Percentiles rank a stretch among this genome's conserved stretches.
Evolutionary conservation across 2,797 vertebrate species (phyloP).

Genomic region (Dromococcyx pavoninus): DNA sequence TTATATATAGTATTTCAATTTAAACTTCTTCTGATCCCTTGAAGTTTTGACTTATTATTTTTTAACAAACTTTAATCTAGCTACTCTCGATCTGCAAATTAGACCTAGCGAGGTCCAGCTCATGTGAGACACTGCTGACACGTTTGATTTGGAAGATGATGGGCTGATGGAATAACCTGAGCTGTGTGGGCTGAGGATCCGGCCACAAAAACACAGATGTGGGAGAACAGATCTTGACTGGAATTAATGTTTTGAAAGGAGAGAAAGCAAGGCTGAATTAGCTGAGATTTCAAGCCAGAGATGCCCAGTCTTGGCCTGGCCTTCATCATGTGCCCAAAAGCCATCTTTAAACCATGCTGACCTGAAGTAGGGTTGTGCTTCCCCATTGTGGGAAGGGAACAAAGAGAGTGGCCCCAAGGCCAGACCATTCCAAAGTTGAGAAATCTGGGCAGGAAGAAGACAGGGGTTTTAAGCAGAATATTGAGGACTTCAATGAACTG

Average conservation of each 20-base stretch:
- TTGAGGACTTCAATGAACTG: neutral
- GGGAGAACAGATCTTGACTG: neutral
- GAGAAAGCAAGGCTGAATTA: neutral
- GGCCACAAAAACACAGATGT: neutral
- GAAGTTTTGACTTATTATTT: neutral
- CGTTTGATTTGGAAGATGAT: neutral
- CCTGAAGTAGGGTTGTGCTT: accelerated
- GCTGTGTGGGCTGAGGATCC: neutral
- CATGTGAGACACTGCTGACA: neutral
- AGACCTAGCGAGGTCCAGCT: neutral
- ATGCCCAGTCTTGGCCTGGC: neutral
- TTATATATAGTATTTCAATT: neutral
- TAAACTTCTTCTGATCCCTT: neutral
- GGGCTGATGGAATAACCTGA: neutral
- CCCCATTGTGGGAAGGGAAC: neutral
- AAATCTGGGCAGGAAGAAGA: neutral
- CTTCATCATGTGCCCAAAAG: neutral
- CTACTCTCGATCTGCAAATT: neutral
- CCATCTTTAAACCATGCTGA: neutral
- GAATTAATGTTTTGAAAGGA: neutral
- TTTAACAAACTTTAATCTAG: conserved; percentile 19
- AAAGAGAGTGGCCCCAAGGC: neutral
- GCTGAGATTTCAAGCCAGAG: neutral
- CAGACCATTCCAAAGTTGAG: neutral
- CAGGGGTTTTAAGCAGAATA: neutral